phyloP scores from a whole-genome alignment of 2,888 invertebrate species.

The Pharmacophagus antenor region DNA sequence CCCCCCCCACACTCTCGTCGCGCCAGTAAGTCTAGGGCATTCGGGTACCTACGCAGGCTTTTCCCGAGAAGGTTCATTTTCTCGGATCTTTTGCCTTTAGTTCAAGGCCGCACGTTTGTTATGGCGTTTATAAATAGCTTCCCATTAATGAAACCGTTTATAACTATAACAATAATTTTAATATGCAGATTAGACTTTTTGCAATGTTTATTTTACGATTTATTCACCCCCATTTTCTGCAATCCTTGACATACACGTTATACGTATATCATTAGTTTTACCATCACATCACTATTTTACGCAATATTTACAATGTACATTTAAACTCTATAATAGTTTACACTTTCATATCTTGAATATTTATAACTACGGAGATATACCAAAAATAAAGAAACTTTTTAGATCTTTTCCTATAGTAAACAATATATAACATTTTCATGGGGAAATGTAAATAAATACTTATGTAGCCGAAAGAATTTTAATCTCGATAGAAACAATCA shows the following conservation, averaged over 20 bases:
- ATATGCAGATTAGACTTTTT: too few relatives aligned
- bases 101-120: constrained; percentile 18
- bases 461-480: neutral
- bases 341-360: neutral
- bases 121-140: neutral
- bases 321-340: neutral
- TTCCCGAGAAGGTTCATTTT: constrained; percentile 13
- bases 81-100: constrained; percentile 6
- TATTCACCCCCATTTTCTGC: too few relatives aligned
- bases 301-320: neutral
- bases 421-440: neutral
- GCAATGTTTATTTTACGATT: too few relatives aligned
- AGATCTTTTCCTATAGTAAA: too few relatives aligned
- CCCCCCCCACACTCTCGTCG: constrained; percentile 4
- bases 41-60: constrained; percentile 9
- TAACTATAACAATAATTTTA: neutral
- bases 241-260: too few relatives aligned
- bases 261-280: too few relatives aligned
- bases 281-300: too few relatives aligned
- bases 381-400: too few relatives aligned
- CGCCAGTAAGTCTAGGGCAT: constrained; percentile 18
- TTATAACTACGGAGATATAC: neutral
- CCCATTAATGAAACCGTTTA: neutral
- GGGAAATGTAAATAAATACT: neutral
- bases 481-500: neutral